Conservation (phyloP, 1,140 invertebrate genomes). For the Drosophila setifemur region DNA sequence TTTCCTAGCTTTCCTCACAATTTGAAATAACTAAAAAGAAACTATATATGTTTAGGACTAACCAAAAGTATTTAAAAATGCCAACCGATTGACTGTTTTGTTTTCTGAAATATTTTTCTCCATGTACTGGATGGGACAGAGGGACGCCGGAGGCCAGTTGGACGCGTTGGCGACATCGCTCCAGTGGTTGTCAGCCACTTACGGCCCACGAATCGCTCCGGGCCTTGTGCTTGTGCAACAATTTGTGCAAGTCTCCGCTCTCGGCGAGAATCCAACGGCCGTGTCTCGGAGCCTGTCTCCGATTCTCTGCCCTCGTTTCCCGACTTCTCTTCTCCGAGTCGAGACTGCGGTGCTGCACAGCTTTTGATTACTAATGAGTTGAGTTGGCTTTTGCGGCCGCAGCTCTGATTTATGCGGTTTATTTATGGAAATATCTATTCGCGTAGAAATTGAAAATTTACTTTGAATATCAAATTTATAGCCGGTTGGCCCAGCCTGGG, state of each 20-base stretch:
- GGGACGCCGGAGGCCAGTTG: slow-evolving; percentile 10
- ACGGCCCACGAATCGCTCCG: slow-evolving; percentile 43
- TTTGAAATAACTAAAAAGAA: too few relatives aligned
- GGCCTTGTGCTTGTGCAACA: slow-evolving; percentile 69
- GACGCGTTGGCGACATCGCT: slow-evolving; percentile 64
- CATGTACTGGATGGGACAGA: not conserved
- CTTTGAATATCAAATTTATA: slow-evolving; percentile 73
- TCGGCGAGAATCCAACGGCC: slow-evolving; percentile 55
- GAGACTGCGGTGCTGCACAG: slow-evolving; percentile 38
- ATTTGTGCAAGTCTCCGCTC: slow-evolving; percentile 55
- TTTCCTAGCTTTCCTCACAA: too few relatives aligned
- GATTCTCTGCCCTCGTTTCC: not conserved
- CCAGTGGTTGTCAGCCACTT: slow-evolving; percentile 52
- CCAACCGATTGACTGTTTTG: not conserved
- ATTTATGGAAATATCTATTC: slow-evolving; percentile 78
- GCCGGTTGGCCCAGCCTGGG: slow-evolving; percentile 1
- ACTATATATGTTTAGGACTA: too few relatives aligned
- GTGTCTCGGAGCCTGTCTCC: slow-evolving; percentile 14
- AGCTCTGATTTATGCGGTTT: slow-evolving; percentile 77
- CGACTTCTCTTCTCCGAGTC: not conserved
- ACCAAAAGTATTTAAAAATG: too few relatives aligned
- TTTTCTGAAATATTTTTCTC: not conserved
- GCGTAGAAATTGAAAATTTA: slow-evolving; percentile 74
- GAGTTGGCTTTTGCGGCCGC: slow-evolving; percentile 29
- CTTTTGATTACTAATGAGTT: slow-evolving; percentile 78